A percentile compares a stretch with the other conserved stretches of the same genome.
phyloP scores from a whole-genome alignment of 2,113 vertebrate genomes.

The Sarotherodon lohbergeri region DNA sequence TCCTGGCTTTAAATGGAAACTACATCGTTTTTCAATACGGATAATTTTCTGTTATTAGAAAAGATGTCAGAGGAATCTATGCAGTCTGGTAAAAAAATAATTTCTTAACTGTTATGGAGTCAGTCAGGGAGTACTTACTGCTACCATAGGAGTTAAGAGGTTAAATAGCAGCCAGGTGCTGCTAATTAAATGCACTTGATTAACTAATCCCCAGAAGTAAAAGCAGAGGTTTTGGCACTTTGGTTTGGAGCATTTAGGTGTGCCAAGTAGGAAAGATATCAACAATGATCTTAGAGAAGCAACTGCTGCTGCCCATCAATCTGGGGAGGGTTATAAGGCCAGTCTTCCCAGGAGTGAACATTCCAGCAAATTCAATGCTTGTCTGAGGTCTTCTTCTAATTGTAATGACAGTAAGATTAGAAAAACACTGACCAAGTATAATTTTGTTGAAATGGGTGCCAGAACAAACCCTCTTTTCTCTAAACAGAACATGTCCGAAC shows the following conservation, averaged over 20 bases:
- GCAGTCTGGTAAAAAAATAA: fast-evolving
- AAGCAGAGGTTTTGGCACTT: not conserved
- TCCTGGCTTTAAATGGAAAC: not conserved
- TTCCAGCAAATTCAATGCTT: not conserved
- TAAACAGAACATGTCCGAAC: not conserved
- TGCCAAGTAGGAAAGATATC: not conserved
- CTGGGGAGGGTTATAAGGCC: not conserved
- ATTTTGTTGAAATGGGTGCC: not conserved
- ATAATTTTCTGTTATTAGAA: not conserved
- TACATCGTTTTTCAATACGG: not conserved
- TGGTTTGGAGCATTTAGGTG: not conserved
- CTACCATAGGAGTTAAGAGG: not conserved
- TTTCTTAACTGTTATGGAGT: not conserved
- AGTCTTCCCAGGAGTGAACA: not conserved
- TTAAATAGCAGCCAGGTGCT: not conserved
- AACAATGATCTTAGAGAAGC: not conserved
- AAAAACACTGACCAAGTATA: not conserved
- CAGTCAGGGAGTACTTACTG: not conserved
- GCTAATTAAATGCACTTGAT: not conserved
- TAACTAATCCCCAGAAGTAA: not conserved
- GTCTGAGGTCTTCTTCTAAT: not conserved
- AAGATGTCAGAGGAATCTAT: not conserved
- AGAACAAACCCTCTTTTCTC: not conserved
- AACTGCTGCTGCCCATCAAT: not conserved
- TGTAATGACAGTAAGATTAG: not conserved